A percentile compares a stretch with the other conserved stretches of the same genome.
These are phyloP conservation scores for Calliphora vomitoria DNA, from an alignment of 2,888 invertebrate genomes.

Conservation along the genomic window DNA sequence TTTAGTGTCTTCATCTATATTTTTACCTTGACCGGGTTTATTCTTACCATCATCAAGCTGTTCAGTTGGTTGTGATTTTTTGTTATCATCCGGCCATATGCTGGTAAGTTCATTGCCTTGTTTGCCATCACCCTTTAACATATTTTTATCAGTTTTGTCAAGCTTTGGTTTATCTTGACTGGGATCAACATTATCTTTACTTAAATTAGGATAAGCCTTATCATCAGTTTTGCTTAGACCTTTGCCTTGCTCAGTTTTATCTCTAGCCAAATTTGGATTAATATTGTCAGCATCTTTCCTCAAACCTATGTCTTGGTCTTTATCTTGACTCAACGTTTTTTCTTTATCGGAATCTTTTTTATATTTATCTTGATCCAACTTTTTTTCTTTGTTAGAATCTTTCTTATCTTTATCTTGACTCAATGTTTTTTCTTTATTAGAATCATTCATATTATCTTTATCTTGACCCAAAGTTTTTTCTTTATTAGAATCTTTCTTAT, in stretches of 20 bases:
- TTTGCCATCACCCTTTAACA: not conserved
- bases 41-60: not conserved
- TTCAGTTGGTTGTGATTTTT: not conserved
- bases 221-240: not conserved
- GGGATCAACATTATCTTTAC: not conserved
- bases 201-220: too few relatives aligned
- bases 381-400: not conserved
- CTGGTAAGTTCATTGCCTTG: not conserved
- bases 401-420: not conserved
- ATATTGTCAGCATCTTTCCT: not conserved
- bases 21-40: not conserved
- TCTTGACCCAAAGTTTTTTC: not conserved
- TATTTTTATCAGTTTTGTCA: not conserved
- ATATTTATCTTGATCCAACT: not conserved
- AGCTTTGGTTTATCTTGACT: not conserved
- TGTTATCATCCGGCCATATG: not conserved
- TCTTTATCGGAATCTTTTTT: not conserved
- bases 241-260: not conserved
- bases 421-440: not conserved
- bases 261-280: not conserved
- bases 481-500: not conserved
- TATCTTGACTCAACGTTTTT: too few relatives aligned
- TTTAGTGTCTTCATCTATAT: not conserved
- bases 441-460: not conserved
- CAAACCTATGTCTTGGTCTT: not conserved